Evolutionary conservation across 2,888 invertebrate species (phyloP), one percentile per base, ranked within the genome.

Genomic region (Archips crataeganus): DNA sequence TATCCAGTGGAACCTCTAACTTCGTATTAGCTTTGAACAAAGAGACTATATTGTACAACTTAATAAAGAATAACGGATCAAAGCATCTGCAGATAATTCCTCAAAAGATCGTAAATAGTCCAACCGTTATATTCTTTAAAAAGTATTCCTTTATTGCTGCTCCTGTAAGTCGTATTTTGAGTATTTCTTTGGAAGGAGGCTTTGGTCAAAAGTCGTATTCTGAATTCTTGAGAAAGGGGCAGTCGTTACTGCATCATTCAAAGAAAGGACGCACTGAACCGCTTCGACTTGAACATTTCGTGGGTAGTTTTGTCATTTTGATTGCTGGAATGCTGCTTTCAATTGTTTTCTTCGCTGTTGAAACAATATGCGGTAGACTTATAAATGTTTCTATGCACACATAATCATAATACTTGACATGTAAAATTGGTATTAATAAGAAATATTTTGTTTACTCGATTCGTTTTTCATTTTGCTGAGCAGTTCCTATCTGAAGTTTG

Each of bases 51-150:
- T 76, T 84, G 42, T 80, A 86, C 49, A 79, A 84, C 74, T 75
- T 88, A 23, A 75, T 84, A 66, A 77, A 82, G 51, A 78, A 80
- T 57, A 85, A 84, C n/a, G 86, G 85, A 1, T 73, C 78, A 1
- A 83, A 81, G 62, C 77, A 76, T 10, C 51, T 90, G 47, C 88
- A 90, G 76, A 86, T 90, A 36, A 79, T 91, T 66, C 86, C 89
- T 1, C 79, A 85, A 15, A 89, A 89, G 70, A 88, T 90, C 65
- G 81, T 88, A 0, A 87, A 84, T 59, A 89, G 87, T 77, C 90
- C 90, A 3, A 83, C 84, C 1, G 90, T 87, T 10, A 82, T 91
- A 63, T 89, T 85, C 78, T 87, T 86, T 42, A 88, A 77, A 65
- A 88, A 84, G 65, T 82, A 80, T 78, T 87, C 88, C 3, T 83